Evolutionary conservation across 1,140 invertebrate species (phyloP).

Genomic region (Drosophila chauvacae): DNA sequence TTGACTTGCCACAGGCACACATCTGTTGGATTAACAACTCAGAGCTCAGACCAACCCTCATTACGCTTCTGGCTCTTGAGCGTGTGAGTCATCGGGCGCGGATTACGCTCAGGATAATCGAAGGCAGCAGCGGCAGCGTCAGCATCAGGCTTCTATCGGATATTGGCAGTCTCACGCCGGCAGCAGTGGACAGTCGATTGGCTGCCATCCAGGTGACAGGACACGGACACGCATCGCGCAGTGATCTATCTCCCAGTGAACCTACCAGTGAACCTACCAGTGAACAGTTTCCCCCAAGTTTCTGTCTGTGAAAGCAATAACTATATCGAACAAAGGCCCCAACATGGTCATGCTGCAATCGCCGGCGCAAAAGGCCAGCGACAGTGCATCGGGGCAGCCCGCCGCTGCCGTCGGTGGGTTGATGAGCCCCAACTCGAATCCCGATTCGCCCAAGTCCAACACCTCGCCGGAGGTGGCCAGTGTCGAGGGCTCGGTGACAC

Average conservation of each 20-base stretch:
- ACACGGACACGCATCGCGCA: constrained; percentile 58
- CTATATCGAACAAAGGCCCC: constrained; percentile 14
- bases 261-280: constrained; percentile 26
- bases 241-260: constrained; percentile 32
- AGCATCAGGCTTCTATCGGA: constrained; percentile 17
- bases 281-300: constrained; percentile 16
- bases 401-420: constrained; percentile 64
- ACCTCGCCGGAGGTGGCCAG: constrained; percentile 68
- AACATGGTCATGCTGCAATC: constrained; percentile 84
- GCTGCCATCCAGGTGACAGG: constrained; percentile 79
- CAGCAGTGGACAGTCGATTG: constrained; percentile 81
- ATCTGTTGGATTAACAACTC: constrained; percentile 61
- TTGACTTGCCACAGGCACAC: constrained; percentile 72
- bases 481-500: constrained; percentile 26
- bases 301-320: constrained; percentile 21
- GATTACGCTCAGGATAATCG: constrained; percentile 76
- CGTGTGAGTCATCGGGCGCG: constrained; percentile 64
- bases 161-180: constrained; percentile 63
- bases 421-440: constrained; percentile 81
- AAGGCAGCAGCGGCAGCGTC: constrained; percentile 16
- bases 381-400: constrained; percentile 51
- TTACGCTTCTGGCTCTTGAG: constrained; percentile 67
- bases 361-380: constrained; percentile 72
- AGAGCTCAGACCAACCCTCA: constrained; percentile 55
- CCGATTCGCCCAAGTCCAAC: constrained; percentile 81